Percentiles rank a stretch among this genome's conserved stretches.
These are phyloP conservation scores for Lepidocolaptes lacrymiger DNA, from an alignment of 2,797 vertebrate species.

Conservation along the genomic window DNA sequence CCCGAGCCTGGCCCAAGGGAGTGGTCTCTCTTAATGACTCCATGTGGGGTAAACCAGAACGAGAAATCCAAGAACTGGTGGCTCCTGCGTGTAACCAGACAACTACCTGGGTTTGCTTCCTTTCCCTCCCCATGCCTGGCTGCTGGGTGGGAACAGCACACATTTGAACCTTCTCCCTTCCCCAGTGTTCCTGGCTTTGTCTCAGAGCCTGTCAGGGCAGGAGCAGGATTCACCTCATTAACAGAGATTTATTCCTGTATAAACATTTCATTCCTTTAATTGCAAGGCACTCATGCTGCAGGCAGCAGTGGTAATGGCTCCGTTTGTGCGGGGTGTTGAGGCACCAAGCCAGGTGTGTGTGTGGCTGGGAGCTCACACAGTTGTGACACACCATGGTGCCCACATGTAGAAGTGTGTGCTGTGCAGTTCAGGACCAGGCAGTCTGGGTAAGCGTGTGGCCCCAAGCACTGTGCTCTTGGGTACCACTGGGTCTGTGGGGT, in stretches of 20 bases:
- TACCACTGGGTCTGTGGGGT: not conserved
- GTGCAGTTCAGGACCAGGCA: fast-evolving
- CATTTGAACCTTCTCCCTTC: not conserved
- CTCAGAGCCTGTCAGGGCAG: slow-evolving; percentile 21
- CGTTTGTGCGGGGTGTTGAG: not conserved
- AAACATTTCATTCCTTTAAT: slow-evolving; percentile 70
- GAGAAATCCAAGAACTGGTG: not conserved
- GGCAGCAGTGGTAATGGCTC: not conserved
- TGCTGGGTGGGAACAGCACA: not conserved
- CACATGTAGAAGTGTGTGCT: fast-evolving
- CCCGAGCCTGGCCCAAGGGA: not conserved
- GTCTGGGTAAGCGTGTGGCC: fast-evolving
- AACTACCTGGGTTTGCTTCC: not conserved
- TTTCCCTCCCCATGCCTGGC: not conserved
- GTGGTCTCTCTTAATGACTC: not conserved
- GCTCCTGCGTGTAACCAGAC: not conserved
- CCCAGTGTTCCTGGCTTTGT: not conserved
- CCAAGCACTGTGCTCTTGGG: fast-evolving
- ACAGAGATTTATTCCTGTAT: slow-evolving; percentile 62
- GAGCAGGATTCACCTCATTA: slow-evolving; percentile 52
- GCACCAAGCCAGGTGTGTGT: not conserved
- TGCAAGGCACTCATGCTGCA: slow-evolving; percentile 41
- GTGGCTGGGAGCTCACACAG: not conserved
- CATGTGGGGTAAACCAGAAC: not conserved
- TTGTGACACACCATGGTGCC: fast-evolving